phyloP scores from a whole-genome alignment of 1,140 invertebrate species.

The Drosophila subobscura region DNA sequence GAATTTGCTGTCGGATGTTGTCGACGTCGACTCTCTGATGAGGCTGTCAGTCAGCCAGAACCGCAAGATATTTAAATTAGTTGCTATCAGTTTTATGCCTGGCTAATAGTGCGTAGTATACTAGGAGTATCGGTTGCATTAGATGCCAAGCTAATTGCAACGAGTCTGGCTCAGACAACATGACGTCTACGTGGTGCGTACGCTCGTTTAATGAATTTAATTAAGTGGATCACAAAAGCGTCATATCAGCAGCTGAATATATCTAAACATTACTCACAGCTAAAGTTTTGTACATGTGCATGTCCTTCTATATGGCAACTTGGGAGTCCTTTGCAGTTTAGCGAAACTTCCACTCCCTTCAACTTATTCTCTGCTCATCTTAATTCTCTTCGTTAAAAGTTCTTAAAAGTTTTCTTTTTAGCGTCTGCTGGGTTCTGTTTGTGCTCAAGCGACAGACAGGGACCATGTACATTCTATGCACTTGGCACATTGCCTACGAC shows the following conservation, averaged over 20 bases:
- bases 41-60: conserved; percentile 46
- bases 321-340: conserved; percentile 36
- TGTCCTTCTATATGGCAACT: conserved; percentile 10
- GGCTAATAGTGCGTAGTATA: conserved; percentile 48
- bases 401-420: conserved; percentile 63
- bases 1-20: conserved; percentile 46
- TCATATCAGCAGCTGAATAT: conserved; percentile 49
- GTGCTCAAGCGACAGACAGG: conserved; percentile 24
- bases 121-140: conserved; percentile 44
- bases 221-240: conserved; percentile 73
- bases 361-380: conserved; percentile 26
- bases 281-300: conserved; percentile 36
- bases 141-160: conserved; percentile 52
- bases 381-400: conserved; percentile 67
- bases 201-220: conserved; percentile 68
- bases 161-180: conserved; percentile 1
- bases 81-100: conserved; percentile 47
- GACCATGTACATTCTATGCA: conserved; percentile 36
- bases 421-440: conserved; percentile 18
- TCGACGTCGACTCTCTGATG: conserved; percentile 6
- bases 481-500: conserved; percentile 67
- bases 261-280: conserved; percentile 63
- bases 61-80: conserved; percentile 72
- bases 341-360: conserved; percentile 23
- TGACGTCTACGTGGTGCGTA: conserved; percentile 61